Conservation (phyloP, 2,113 vertebrate genomes). For the Dipodomys merriami region DNA sequence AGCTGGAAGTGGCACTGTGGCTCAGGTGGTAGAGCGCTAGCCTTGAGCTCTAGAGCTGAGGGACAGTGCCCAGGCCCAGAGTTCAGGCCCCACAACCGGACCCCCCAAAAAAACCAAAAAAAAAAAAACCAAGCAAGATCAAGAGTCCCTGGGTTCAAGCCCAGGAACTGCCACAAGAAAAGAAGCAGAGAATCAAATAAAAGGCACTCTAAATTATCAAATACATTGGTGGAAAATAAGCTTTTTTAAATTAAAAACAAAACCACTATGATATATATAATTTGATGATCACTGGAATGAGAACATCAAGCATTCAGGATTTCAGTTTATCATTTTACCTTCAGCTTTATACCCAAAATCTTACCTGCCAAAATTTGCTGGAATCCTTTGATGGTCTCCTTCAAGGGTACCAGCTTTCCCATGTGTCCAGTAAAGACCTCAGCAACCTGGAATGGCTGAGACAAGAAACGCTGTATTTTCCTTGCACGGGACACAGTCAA, state of each 20-base stretch:
- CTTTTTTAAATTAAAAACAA: conserved; percentile 6
- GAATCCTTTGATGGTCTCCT: conserved; percentile 96
- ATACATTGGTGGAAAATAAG: not conserved
- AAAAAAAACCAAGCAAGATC: no score
- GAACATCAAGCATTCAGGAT: not conserved
- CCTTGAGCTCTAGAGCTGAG: no score
- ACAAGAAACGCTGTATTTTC: conserved; percentile 98
- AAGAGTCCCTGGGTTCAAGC: no score
- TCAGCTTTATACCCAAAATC: not conserved
- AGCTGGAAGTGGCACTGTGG: no score
- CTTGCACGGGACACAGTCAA: conserved; percentile 96
- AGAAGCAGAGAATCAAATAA: not conserved
- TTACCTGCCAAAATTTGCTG: conserved; percentile 94
- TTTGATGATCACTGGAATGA: not conserved
- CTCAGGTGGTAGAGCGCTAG: no score
- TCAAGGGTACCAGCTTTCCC: conserved; percentile 97
- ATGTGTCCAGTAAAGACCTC: conserved; percentile 97
- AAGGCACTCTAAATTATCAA: not conserved
- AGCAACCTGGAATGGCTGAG: conserved; percentile 99
- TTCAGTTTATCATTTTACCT: not conserved
- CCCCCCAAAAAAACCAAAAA: no score
- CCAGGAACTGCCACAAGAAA: no score
- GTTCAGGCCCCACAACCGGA: no score
- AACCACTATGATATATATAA: not conserved
- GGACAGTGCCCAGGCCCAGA: no score